Conservation (phyloP, 1,140 invertebrate genomes). For the Pseudomyrmex dendroicus region DNA sequence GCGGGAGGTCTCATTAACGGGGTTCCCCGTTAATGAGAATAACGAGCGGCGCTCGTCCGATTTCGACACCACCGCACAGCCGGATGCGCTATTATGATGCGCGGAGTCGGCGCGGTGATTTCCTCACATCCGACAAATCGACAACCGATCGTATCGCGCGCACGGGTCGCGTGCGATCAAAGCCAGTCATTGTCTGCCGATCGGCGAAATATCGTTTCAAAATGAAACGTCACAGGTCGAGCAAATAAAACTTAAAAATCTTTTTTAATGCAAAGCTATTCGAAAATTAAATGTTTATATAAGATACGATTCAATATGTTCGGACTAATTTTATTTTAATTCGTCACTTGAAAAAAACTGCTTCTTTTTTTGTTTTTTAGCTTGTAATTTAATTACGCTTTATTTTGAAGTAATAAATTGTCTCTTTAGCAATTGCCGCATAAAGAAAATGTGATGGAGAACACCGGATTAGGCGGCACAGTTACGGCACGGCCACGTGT, state of each 20-base stretch:
- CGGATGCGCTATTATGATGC: conserved; percentile 64
- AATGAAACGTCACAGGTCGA: no score
- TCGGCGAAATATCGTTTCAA: not conserved
- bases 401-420: not conserved
- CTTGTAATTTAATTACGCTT: no score
- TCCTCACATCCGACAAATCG: conserved; percentile 68
- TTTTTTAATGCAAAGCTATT: no score
- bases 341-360: no score
- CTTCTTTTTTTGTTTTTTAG: no score
- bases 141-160: conserved; percentile 45
- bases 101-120: conserved; percentile 36
- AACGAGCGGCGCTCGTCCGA: conserved; percentile 55
- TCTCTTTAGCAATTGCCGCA: not conserved
- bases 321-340: no score
- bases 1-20: conserved; percentile 66
- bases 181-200: not conserved
- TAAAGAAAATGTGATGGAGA: not conserved
- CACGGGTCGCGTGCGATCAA: conserved; percentile 25
- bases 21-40: conserved; percentile 63
- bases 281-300: no score
- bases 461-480: conserved; percentile 3
- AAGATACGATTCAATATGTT: no score
- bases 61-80: conserved; percentile 67
- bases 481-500: conserved; percentile 10
- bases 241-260: no score